Evolutionary conservation across 2,797 vertebrate species (phyloP).

Genomic region (Carapus acus): DNA sequence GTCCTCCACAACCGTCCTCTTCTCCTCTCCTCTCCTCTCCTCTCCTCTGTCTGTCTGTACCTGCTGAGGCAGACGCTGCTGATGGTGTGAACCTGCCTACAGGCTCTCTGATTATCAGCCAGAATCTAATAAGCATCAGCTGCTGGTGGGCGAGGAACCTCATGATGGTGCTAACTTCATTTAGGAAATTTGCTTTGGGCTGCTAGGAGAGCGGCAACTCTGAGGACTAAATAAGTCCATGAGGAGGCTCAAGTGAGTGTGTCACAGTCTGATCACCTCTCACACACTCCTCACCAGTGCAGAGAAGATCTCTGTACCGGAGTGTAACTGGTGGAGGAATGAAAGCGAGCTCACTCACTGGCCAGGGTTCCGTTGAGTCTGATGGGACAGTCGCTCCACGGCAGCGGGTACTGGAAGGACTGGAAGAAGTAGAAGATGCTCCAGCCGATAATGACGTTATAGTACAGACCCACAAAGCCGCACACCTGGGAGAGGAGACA

Average conservation of each 20-base stretch:
- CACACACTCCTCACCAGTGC: too few relatives aligned
- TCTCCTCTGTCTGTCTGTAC: neutral
- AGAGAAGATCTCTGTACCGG: too few relatives aligned
- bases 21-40: slow-evolving; percentile 12
- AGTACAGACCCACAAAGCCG: slow-evolving; percentile 91
- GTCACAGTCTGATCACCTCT: too few relatives aligned
- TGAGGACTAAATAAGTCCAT: too few relatives aligned
- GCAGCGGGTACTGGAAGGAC: slow-evolving; percentile 92
- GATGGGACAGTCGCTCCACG: slow-evolving; percentile 89
- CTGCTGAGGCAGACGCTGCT: slow-evolving; percentile 44
- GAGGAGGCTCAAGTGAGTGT: too few relatives aligned
- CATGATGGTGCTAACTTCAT: slow-evolving; percentile 12
- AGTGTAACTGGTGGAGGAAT: too few relatives aligned
- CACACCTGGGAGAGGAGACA: too few relatives aligned
- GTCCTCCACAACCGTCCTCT: slow-evolving; percentile 4
- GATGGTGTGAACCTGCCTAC: slow-evolving; percentile 6
- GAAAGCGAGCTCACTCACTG: slow-evolving; percentile 59
- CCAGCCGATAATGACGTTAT: slow-evolving; percentile 95
- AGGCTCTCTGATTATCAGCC: slow-evolving; percentile 28
- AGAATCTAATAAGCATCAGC: slow-evolving; percentile 32
- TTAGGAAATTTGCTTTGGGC: slow-evolving; percentile 10
- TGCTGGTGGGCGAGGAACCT: slow-evolving; percentile 14
- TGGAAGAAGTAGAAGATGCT: slow-evolving; percentile 97
- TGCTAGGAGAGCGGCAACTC: too few relatives aligned
- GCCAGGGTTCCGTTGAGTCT: slow-evolving; percentile 70